Evolutionary conservation across 2,888 invertebrate species (phyloP), one percentile per base, ranked within the genome.

Genomic region (Sarcophaga subvicina): DNA sequence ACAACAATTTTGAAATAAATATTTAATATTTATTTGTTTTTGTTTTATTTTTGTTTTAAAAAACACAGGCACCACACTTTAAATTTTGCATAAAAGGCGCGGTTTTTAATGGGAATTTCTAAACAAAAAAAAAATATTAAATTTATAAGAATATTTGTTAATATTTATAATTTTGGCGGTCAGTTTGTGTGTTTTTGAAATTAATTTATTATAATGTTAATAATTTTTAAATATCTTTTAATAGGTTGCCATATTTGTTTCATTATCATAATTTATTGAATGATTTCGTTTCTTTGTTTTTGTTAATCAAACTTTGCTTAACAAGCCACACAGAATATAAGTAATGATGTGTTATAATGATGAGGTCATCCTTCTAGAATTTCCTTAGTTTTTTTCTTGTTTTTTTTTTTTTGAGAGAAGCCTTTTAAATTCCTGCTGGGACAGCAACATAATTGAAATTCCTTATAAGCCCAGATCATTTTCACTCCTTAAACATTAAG

Each of bases 371-470:
- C 10, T 47, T 17, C 63, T 22, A 82, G 60, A 69, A 54, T 78
- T 70, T 70, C 63, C 14, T n/a, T 60, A 37, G 37, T 37, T 37
- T 37, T 37, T 37, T 8, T 37, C 8, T 8, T 5, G 14, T 54
- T 54, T 54, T 54, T 17, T 69, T 69, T 47, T 63, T 75, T 2
- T 4, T 4, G 14, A 67, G 14, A 45, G 83, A 81, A 87, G 22
- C 80, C 86, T 84, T 87, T 79, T 20, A 81, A 84, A 81, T 71
- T 84, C 76, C 75, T 81, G 17, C 3, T 67, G 45, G 45, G 12
- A 22, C 37, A 47, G 62, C 62, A 71, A 27, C 27, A 78, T 67
- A 63, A 37, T 20, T 70, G 45, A 72, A 72, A 80, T 69, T 77
- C 77, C 66, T 75, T 60, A 69, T 20, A 45, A 47, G 45, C 17